phyloP scores from a whole-genome alignment of 2,888 invertebrate species.

The Uropetala carovei region DNA sequence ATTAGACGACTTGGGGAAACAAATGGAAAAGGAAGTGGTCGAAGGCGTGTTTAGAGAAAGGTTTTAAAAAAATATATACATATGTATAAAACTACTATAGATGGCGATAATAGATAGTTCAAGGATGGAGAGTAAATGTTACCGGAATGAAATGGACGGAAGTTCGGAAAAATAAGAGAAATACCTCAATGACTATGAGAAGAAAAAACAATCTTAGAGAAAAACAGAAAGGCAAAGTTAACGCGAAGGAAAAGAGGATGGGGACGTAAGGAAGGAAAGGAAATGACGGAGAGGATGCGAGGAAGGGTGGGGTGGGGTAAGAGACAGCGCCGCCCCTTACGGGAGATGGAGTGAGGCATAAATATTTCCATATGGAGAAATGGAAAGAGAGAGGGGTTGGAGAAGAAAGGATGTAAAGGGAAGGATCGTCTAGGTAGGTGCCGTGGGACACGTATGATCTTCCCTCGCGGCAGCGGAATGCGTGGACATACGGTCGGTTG shows the following conservation, averaged over 20 bases:
- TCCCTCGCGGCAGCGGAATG: background rate
- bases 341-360: background rate
- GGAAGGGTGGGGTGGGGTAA: background rate
- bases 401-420: background rate
- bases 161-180: background rate
- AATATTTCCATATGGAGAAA: background rate
- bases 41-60: background rate
- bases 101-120: too few species aligned
- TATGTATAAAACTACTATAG: too few species aligned
- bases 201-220: background rate
- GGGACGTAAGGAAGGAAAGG: background rate
- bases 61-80: too few species aligned
- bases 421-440: background rate
- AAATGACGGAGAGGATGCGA: background rate
- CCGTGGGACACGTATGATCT: background rate
- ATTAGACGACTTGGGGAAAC: background rate
- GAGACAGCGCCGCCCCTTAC: background rate
- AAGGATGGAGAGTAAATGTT: too few species aligned
- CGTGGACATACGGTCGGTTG: background rate
- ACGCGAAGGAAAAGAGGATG: background rate
- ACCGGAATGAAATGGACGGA: too few species aligned
- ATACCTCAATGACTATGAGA: background rate
- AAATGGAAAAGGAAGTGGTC: background rate
- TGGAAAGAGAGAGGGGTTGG: background rate
- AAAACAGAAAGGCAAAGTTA: background rate